Conservation (phyloP, 1,140 invertebrate genomes). For the Euglossa dilemma region DNA sequence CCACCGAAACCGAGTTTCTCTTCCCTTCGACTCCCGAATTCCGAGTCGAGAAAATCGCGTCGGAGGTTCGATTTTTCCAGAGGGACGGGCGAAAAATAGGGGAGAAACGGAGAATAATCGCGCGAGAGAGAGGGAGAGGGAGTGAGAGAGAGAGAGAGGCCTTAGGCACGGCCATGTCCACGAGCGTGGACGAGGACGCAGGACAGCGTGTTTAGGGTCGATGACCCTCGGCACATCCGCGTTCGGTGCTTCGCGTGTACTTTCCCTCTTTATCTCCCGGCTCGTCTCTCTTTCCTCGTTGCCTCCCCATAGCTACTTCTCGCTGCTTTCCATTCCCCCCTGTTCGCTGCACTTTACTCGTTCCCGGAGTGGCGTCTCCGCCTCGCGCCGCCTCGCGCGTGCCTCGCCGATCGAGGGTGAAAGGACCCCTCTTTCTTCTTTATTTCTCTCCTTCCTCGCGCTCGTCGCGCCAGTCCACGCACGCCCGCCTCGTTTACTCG, state of each 20-base stretch:
- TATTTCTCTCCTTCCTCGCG: background rate
- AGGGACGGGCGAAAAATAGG: background rate
- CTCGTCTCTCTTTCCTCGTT: background rate
- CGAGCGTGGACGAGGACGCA: constrained; percentile 58
- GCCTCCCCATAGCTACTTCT: constrained; percentile 9
- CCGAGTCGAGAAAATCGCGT: constrained; percentile 11
- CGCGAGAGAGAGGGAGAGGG: background rate
- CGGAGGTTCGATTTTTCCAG: background rate
- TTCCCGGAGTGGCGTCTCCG: constrained; percentile 22
- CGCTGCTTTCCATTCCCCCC: constrained; percentile 17
- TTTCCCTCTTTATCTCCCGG: constrained; percentile 46
- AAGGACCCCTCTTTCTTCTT: constrained; percentile 29
- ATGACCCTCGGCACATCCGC: constrained; percentile 61
- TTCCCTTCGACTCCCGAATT: background rate
- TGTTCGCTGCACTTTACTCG: background rate
- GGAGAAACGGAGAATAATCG: too few relatives aligned
- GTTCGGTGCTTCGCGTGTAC: constrained; percentile 62
- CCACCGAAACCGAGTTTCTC: constrained; percentile 46
- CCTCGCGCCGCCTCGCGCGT: constrained; percentile 31
- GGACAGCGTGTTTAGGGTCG: constrained; percentile 69
- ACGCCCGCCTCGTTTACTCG: background rate
- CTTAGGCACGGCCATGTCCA: constrained; percentile 49
- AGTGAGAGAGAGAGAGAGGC: background rate
- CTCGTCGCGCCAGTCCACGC: background rate
- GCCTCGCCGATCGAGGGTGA: constrained; percentile 38